Evolutionary conservation across 2,113 vertebrate species (phyloP), one percentile per base, ranked within the genome.

Genomic region (Noturus placidus): DNA sequence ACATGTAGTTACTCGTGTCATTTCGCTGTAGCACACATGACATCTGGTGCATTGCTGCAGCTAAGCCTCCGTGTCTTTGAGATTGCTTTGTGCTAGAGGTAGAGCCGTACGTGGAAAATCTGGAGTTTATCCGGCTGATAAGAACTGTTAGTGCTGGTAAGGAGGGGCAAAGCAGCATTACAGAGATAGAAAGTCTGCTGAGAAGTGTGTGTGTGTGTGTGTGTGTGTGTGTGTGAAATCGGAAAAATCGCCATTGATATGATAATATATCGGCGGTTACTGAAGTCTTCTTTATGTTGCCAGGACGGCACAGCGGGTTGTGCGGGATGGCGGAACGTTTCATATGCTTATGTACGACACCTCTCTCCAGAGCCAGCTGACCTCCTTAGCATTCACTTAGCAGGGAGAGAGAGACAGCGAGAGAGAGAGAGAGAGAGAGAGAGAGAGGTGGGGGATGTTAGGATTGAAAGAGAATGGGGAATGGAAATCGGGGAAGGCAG

Each of bases 381-480:
- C 87, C 89, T 90, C 78, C 69, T 87, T 89, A 90, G 83, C 80
- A 76, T 85, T 87, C 85, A 87, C 86, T 88, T 89, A 88, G 65
- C 61, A 86, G 61, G 63, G 72, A 85, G 70, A 82, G 54, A 69
- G 61, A 70, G 72, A 52, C 50, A 85, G 61, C 70, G 76, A 82
- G 83, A 52, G 54, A 74, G 52, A 33, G 14, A 74, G 67, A 78
- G 52, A 79, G 69, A 79, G 83, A n/a, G n/a, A n/a, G n/a, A n/a
- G 69, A 35, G 72, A 72, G 79, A 54, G 38, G 69, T 74, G 72
- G 86, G 67, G 52, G 82, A 82, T n/a, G 27, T 65, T 52, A 82
- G 65, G 8, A 78, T 87, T 83, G 80, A 87, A 78, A 69, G 77
- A 86, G 72, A 82, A 87, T 78, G 33, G 82, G 82, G 74, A 87